Base-by-base conservation (phyloP, 1,140 invertebrate genomes). In the Camponotus floridanus region DNA sequence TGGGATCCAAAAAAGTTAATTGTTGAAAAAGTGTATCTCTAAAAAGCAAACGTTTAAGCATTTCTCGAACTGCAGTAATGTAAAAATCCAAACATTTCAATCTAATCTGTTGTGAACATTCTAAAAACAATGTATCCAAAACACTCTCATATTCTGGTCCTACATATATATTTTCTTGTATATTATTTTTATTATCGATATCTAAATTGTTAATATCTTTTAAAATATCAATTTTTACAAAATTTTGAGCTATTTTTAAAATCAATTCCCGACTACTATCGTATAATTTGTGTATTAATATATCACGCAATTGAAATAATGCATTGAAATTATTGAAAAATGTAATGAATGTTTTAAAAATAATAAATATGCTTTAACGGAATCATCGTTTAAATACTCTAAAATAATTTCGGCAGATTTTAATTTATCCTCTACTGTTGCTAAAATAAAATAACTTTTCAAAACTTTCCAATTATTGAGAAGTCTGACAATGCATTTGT, bases 241-340 rank as follows among this genome's bases (percentile, higher is more conserved):
- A 65, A 65, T 65, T 65, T 65, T 65, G 62, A 36, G 31, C 62
- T 33, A 65, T 36, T 39, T 51, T n/a, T 5, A 0, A 3, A 36
- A 51, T 71, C 51, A 85, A 48, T 13, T 57, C 6, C 1, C 18
- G 8, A 62, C 71, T 85, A 39, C 6, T 67, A 1, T 85, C 71
- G 11, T 3, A 15, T n/a, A 85, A n/a, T 64, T 76, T 85, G n/a
- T 85, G 81, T 15, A 85, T 21, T 42, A 85, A 51, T 2, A 85
- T 65, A 48, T 64, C 45, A 21, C 55, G 36, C 9, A 42, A 76
- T 57, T 78, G 73, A n/a, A 85, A 85, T 8, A 67, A 15, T 0
- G 62, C 33, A 59, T 85, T 76, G 11, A 86, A 86, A n/a, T 13
- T 33, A 42, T 68, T 86, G 31, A 70, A 86, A 36, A 79, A 45